Conservation (phyloP, 2,113 vertebrate genomes). For the Stercorarius parasiticus region DNA sequence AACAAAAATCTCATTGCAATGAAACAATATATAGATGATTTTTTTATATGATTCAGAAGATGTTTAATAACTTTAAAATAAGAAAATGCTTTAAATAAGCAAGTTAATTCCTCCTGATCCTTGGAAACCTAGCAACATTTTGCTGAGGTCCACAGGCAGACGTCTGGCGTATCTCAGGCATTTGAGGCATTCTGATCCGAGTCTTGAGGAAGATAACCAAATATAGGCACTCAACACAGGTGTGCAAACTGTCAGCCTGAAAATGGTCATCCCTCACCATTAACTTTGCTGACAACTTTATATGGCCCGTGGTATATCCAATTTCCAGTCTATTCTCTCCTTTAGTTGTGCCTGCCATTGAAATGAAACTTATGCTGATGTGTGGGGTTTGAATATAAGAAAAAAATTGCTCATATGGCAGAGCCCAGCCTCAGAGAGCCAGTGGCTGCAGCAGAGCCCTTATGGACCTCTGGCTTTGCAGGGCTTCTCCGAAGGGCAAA, state of each 20-base stretch:
- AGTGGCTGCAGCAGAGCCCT: not conserved
- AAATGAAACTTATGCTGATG: not conserved
- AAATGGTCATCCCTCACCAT: conserved; percentile 17
- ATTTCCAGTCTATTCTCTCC: not conserved
- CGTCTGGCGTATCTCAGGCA: conserved; percentile 1
- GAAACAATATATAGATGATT: not conserved
- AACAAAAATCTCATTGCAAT: not conserved
- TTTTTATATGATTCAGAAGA: not conserved
- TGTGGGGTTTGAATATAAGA: not conserved
- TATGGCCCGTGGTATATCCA: not conserved
- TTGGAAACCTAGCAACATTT: not conserved
- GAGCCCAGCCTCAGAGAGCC: not conserved
- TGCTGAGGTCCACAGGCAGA: not conserved
- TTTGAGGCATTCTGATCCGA: conserved; percentile 5
- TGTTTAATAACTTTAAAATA: not conserved
- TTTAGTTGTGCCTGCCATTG: not conserved
- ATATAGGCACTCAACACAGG: not conserved
- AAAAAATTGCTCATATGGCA: not conserved
- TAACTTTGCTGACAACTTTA: not conserved
- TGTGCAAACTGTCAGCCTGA: conserved; percentile 27
- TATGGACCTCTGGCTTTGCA: too few relatives aligned
- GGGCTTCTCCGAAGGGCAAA: accelerated
- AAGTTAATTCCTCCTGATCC: conserved; percentile 40
- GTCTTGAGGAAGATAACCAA: conserved; percentile 27
- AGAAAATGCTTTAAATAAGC: not conserved